phyloP scores from a whole-genome alignment of 1,140 invertebrate species.

The Capitella teleta region DNA sequence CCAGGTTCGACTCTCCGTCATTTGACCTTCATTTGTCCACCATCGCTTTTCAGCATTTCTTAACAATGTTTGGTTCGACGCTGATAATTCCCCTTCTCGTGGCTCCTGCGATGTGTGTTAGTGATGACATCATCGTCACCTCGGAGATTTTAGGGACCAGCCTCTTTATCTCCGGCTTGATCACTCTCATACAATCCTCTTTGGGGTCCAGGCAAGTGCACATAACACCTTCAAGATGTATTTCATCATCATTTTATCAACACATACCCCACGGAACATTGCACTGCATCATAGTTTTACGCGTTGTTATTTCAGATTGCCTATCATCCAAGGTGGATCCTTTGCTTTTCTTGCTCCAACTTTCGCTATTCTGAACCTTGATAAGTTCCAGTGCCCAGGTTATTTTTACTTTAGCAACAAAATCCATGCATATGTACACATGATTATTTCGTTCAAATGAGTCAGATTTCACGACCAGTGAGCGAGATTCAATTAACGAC shows the following conservation, averaged over 20 bases:
- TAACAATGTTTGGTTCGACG: constrained; percentile 58
- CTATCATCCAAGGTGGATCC: constrained; percentile 66
- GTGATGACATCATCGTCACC: constrained; percentile 56
- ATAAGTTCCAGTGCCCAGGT: too few relatives aligned
- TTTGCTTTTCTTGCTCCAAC: constrained; percentile 79
- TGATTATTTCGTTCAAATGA: too few relatives aligned
- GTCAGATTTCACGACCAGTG: too few relatives aligned
- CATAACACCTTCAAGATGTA: too few relatives aligned
- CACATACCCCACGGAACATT: too few relatives aligned
- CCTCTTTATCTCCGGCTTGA: constrained; percentile 74
- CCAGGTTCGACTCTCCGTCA: constrained; percentile 48
- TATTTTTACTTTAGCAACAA: too few relatives aligned
- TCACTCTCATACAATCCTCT: constrained; percentile 67
- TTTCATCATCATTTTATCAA: too few relatives aligned
- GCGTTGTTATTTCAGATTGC: constrained; percentile 44
- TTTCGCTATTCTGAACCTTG: constrained; percentile 70
- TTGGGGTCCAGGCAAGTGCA: constrained; percentile 65
- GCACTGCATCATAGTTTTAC: too few relatives aligned
- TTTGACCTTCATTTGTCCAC: not conserved
- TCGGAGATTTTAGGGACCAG: constrained; percentile 76
- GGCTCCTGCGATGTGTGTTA: constrained; percentile 70
- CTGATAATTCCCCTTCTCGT: constrained; percentile 72
- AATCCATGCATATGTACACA: too few relatives aligned
- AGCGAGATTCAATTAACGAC: too few relatives aligned
- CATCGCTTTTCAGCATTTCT: constrained; percentile 4